These are phyloP conservation scores for Periparus ater DNA, from an alignment of 2,797 vertebrate species.

Conservation along the genomic window DNA sequence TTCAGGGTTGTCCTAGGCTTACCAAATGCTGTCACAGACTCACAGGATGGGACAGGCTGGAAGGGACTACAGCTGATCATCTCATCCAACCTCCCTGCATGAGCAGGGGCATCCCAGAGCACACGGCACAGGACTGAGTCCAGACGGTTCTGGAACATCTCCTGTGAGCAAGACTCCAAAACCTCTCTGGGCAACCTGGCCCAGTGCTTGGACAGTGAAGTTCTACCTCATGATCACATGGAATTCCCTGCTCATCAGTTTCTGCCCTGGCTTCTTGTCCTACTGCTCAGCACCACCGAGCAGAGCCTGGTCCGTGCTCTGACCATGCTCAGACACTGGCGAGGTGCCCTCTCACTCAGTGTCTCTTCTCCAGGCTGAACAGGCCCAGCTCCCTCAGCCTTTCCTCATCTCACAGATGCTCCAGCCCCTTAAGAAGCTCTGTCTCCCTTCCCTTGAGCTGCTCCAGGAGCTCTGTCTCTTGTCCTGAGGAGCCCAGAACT, in stretches of 20 bases:
- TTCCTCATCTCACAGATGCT: not conserved
- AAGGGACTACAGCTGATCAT: not conserved
- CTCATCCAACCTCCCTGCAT: not conserved
- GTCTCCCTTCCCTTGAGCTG: not conserved
- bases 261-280: not conserved
- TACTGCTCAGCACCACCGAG: rapidly evolving
- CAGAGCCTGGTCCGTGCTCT: not conserved
- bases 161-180: not conserved
- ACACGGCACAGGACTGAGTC: not conserved
- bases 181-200: too few species aligned
- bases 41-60: not conserved
- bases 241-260: not conserved
- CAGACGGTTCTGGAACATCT: not conserved
- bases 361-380: not conserved
- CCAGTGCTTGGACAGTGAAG: not conserved
- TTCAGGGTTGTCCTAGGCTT: not conserved
- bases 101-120: not conserved
- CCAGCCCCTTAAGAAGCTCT: not conserved
- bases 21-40: not conserved
- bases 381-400: not conserved
- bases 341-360: too few species aligned
- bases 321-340: not conserved
- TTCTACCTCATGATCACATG: not conserved
- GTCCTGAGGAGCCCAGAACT: not conserved
- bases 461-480: not conserved